Evolutionary conservation across 2,888 invertebrate genomes (phyloP).

Genomic region (Ochropleura plecta): DNA sequence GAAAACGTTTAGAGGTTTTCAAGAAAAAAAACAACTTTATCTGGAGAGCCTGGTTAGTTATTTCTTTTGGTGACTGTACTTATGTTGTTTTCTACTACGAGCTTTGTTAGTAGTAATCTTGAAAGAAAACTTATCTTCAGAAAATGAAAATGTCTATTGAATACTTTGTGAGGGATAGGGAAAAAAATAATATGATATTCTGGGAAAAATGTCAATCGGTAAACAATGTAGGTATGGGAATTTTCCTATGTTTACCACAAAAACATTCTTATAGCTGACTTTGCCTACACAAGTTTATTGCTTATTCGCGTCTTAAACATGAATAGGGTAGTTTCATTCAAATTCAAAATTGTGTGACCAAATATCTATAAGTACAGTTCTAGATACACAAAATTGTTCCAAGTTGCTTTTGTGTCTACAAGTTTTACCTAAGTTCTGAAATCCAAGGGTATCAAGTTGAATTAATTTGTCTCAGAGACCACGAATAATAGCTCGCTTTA

Average conservation of each 20-base stretch:
- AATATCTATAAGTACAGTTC: conserved; percentile 5
- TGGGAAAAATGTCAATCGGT: background rate
- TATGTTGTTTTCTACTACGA: conserved; percentile 34
- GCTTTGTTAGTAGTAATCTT: background rate
- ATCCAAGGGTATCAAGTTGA: conserved; percentile 38
- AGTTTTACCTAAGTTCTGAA: conserved; percentile 32
- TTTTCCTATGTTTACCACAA: background rate
- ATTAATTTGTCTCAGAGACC: conserved; percentile 49
- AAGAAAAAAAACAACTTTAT: too few species aligned
- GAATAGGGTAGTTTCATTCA: conserved; percentile 15
- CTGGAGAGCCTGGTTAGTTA: too few species aligned
- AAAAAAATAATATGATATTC: background rate
- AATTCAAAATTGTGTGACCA: conserved; percentile 9
- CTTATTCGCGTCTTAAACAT: background rate
- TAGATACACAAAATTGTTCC: conserved; percentile 14
- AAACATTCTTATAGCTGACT: background rate
- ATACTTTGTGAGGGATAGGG: background rate
- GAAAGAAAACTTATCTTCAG: background rate
- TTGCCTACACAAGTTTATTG: background rate
- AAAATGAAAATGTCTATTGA: background rate
- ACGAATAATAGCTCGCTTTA: conserved; percentile 47
- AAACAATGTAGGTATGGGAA: background rate
- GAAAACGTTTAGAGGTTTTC: too few species aligned
- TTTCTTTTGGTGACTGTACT: background rate
- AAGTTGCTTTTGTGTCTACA: conserved; percentile 36